Evolutionary conservation across 2,888 invertebrate genomes (phyloP).

Genomic region (Pecten maximus): DNA sequence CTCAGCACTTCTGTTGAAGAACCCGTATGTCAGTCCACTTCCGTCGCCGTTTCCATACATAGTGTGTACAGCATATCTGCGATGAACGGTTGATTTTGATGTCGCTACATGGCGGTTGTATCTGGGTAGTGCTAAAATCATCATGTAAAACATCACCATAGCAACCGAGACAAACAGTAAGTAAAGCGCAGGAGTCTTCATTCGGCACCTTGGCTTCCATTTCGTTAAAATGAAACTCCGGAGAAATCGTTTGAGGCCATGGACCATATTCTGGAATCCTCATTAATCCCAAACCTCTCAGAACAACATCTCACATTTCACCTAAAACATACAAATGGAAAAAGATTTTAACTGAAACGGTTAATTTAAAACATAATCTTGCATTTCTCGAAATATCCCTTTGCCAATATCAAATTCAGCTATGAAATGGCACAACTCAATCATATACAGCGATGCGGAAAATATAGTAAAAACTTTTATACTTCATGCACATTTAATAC

Average conservation of each 20-base stretch:
- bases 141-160: neutral
- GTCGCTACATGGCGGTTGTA: neutral
- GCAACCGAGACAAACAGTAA: neutral
- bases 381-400: no score
- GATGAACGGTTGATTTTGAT: neutral
- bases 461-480: no score
- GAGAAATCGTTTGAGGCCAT: neutral
- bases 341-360: no score
- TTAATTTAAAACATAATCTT: no score
- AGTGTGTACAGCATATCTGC: neutral
- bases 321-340: neutral
- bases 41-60: constrained; percentile 19
- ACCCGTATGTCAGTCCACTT: neutral
- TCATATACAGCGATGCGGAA: no score
- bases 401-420: no score
- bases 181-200: neutral
- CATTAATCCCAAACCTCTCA: neutral
- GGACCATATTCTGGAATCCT: neutral
- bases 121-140: neutral
- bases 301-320: neutral
- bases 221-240: constrained; percentile 1
- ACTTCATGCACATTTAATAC: no score
- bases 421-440: no score
- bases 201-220: neutral
- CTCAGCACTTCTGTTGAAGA: neutral